A percentile compares a stretch with the other conserved stretches of the same genome.
These are phyloP conservation scores for Mesorhabditis sp. DNA, from an alignment of 2,888 invertebrate genomes.

Conservation along the genomic window DNA sequence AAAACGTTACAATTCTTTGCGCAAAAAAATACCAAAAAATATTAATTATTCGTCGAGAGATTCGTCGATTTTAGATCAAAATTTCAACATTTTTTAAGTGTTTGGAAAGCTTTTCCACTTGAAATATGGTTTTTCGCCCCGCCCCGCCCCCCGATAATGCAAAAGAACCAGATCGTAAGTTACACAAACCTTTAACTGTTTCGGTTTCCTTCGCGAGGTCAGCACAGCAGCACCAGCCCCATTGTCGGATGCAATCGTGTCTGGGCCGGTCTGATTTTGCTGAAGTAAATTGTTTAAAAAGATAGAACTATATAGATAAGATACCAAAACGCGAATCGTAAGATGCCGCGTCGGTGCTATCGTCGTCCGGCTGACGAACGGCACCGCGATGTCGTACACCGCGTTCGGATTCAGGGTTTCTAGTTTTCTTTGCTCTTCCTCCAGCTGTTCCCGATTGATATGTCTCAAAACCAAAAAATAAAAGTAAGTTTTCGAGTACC, in stretches of 20 bases:
- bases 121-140: too few species aligned
- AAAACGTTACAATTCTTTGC: too few species aligned
- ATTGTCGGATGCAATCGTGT: neutral
- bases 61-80: too few species aligned
- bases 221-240: neutral
- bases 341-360: conserved; percentile 1
- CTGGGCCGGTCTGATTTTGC: neutral
- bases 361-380: neutral
- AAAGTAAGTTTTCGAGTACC: neutral
- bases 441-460: neutral
- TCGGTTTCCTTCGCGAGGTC: neutral
- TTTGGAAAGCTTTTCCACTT: neutral
- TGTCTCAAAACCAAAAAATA: too few species aligned
- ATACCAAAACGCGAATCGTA: neutral
- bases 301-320: neutral
- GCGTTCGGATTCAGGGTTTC: neutral
- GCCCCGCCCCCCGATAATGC: too few species aligned
- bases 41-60: too few species aligned
- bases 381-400: neutral
- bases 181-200: neutral
- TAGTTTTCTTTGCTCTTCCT: neutral
- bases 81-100: neutral
- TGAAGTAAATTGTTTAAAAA: neutral
- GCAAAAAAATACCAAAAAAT: too few species aligned
- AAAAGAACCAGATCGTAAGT: too few species aligned